Evolutionary conservation across 2,888 invertebrate genomes (phyloP).

Genomic region (Cabera pusaria): DNA sequence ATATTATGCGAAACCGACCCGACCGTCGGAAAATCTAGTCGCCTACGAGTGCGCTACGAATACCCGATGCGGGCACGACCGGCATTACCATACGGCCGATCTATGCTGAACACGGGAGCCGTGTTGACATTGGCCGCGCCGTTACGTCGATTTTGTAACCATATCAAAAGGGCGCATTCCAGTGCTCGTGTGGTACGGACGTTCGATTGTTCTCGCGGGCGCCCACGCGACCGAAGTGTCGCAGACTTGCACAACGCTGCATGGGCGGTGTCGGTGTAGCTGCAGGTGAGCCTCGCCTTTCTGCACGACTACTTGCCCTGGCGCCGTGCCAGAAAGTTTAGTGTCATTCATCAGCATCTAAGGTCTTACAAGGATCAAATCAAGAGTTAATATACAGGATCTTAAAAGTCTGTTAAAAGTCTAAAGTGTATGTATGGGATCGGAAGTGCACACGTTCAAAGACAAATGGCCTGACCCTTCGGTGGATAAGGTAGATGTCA

Average conservation of each 20-base stretch:
- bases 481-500: constrained; percentile 25
- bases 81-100: constrained; percentile 68
- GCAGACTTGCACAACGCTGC: constrained; percentile 64
- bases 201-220: constrained; percentile 68
- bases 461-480: constrained; percentile 1
- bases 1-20: constrained; percentile 65
- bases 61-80: constrained; percentile 48
- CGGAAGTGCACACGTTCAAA: no score
- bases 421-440: constrained; percentile 10
- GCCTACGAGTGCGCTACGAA: constrained; percentile 61
- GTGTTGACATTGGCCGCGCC: constrained; percentile 77
- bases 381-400: no score
- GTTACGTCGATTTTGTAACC: constrained; percentile 74
- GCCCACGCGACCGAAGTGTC: constrained; percentile 59
- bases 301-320: no score
- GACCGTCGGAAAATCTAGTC: constrained; percentile 70
- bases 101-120: constrained; percentile 60
- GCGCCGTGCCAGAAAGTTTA: no score
- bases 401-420: no score
- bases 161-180: constrained; percentile 77
- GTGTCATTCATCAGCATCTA: no score
- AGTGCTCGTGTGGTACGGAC: constrained; percentile 57
- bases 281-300: constrained; percentile 64
- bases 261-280: constrained; percentile 48
- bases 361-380: no score